Evolutionary conservation across 2,888 invertebrate species (phyloP).

Genomic region (Acrobasis suavella): DNA sequence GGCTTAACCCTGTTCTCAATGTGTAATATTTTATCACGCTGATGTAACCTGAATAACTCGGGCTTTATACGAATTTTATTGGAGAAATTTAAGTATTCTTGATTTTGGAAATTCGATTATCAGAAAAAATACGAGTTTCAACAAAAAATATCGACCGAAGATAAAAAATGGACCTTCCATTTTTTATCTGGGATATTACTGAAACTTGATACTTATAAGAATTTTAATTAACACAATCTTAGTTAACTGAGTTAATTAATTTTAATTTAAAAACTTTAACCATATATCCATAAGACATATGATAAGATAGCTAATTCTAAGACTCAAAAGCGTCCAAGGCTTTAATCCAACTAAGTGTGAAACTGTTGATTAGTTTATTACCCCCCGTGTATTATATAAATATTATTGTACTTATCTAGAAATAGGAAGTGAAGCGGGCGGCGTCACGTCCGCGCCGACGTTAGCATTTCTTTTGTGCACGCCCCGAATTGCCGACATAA

Average conservation of each 20-base stretch:
- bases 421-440: slow-evolving; percentile 19
- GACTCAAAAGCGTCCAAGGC: background rate
- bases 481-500: slow-evolving; percentile 79
- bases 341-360: background rate
- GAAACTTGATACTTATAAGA: too few relatives aligned
- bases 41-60: slow-evolving; percentile 32
- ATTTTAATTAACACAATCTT: too few relatives aligned
- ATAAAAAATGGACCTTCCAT: background rate
- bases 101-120: background rate
- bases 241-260: too few relatives aligned
- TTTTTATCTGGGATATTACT: background rate
- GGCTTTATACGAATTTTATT: slow-evolving; percentile 27
- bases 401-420: slow-evolving; percentile 22
- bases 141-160: background rate
- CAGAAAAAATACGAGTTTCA: background rate
- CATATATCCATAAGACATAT: too few relatives aligned
- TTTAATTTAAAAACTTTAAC: background rate
- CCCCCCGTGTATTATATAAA: slow-evolving; percentile 18
- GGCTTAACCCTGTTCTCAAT: slow-evolving; percentile 49
- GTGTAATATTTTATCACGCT: slow-evolving; percentile 33
- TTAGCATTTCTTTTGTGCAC: slow-evolving; percentile 80
- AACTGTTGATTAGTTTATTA: slow-evolving; percentile 13
- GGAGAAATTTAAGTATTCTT: slow-evolving; percentile 15
- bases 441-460: slow-evolving; percentile 66
- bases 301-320: background rate